Evolutionary conservation across 2,113 vertebrate genomes (phyloP), one percentile per base, ranked within the genome.

Genomic region (Bubalus kerabau): DNA sequence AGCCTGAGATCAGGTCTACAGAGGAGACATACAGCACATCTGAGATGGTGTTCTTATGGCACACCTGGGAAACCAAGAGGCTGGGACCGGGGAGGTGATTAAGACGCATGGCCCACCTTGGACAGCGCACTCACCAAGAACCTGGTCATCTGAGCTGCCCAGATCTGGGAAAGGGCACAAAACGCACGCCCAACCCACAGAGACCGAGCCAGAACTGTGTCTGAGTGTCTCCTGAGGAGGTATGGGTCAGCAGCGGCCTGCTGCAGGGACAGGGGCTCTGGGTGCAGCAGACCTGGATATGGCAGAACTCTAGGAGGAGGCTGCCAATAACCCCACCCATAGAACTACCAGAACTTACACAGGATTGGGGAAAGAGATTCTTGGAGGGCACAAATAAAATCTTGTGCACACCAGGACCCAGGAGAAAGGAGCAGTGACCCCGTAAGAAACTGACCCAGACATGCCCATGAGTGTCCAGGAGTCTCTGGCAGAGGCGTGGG

Each of bases 21-120:
- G n/a, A 10, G 67, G 9, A 23, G 67, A 71, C n/a, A 23, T 5
- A 36, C 9, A 12, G 64, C 67, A 71, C n/a, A 40, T 36, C 1
- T 71, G 67, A 71, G n/a, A 71, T 21, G 17, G 64, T 21, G 64
- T 17, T 11, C 17, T 71, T 5, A 4, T 36, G 17, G 9, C n/a
- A 21, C 17, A 71, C 16, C n/a, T 36, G 7, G n/a, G 67, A 71
- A 71, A 71, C 19, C 67, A 71, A 40, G 67, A 1, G 4, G 67
- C n/a, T 0, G 9, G 67, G 67, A 71, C 67, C 1, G 1, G 19
- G 64, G n/a, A 36, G 64, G 67, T 6, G 9, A 71, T 21, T 71
- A 6, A 23, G 67, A 71, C 0, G 5, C 67, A 71, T 0, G 0
- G 67, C 19, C 67, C 19, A 36, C 67, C n/a, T 23, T 10, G n/a